A percentile compares a stretch with the other conserved stretches of the same genome.
Conservation (phyloP, 1,140 invertebrate genomes). For the Ridgeia piscesae region DNA sequence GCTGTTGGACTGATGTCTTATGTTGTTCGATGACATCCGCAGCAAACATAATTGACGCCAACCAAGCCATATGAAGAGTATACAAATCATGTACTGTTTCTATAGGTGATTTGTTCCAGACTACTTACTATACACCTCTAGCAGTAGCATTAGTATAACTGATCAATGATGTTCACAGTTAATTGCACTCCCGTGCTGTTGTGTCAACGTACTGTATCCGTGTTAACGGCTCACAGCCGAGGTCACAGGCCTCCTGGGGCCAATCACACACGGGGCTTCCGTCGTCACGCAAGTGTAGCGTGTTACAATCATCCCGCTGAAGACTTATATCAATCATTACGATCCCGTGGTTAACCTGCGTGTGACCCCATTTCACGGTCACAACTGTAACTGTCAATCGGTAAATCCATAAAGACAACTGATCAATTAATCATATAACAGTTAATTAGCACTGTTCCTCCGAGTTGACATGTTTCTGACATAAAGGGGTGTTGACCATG, state of each 20-base stretch:
- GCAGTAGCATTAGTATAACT: not conserved
- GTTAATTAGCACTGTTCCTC: too few relatives aligned
- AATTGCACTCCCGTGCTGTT: not conserved
- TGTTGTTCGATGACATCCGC: not conserved
- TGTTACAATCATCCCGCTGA: not conserved
- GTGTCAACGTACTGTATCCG: not conserved
- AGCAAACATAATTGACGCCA: not conserved
- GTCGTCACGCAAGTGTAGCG: not conserved
- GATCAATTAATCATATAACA: too few relatives aligned
- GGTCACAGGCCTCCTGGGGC: not conserved
- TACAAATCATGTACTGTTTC: not conserved
- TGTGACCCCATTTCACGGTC: not conserved
- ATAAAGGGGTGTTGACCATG: too few relatives aligned
- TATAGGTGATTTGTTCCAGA: not conserved
- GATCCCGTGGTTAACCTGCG: not conserved
- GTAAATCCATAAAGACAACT: not conserved
- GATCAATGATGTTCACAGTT: not conserved
- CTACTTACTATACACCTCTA: not conserved
- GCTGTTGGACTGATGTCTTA: not conserved
- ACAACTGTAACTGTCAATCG: not conserved
- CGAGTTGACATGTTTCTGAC: too few relatives aligned
- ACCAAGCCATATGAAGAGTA: not conserved
- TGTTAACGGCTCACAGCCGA: not conserved
- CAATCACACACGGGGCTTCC: not conserved
- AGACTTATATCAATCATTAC: not conserved